These are phyloP conservation scores for Silurus lanzhouensis DNA, from an alignment of 2,797 vertebrate species.

Conservation along the genomic window DNA sequence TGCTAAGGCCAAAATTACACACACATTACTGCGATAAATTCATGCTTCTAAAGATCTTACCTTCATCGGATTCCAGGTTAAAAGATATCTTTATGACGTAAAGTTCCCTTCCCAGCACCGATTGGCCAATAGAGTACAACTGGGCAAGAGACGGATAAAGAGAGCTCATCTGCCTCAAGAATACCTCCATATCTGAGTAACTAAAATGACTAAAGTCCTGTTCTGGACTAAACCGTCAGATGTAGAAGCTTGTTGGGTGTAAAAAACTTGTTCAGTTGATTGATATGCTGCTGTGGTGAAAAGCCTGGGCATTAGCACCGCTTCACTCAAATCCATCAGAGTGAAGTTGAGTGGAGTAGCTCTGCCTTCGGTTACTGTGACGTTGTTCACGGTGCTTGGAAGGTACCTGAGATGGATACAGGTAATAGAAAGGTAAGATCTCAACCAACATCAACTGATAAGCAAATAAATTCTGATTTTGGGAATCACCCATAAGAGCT, in stretches of 20 bases:
- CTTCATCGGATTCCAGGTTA: constrained; percentile 85
- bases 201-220: constrained; percentile 88
- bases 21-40: not conserved
- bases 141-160: constrained; percentile 81
- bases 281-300: constrained; percentile 62
- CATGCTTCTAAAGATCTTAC: constrained; percentile 62
- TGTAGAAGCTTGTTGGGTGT: not conserved
- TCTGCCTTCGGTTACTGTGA: constrained; percentile 81
- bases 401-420: constrained; percentile 56
- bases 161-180: constrained; percentile 82
- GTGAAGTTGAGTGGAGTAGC: constrained; percentile 83
- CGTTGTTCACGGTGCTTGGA: constrained; percentile 70
- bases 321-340: constrained; percentile 69
- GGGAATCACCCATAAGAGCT: constrained; percentile 78
- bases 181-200: constrained; percentile 91
- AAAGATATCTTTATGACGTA: constrained; percentile 94
- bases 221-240: constrained; percentile 69
- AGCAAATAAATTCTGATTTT: not conserved
- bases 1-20: too few relatives aligned
- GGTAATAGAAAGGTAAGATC: not conserved
- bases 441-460: not conserved
- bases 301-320: constrained; percentile 61
- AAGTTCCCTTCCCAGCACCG: constrained; percentile 81
- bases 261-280: not conserved
- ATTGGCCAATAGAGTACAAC: constrained; percentile 84